A percentile compares a stretch with the other conserved stretches of the same genome.
phyloP scores from a whole-genome alignment of 1,140 invertebrate species.

The Apocrypta bakeri region DNA sequence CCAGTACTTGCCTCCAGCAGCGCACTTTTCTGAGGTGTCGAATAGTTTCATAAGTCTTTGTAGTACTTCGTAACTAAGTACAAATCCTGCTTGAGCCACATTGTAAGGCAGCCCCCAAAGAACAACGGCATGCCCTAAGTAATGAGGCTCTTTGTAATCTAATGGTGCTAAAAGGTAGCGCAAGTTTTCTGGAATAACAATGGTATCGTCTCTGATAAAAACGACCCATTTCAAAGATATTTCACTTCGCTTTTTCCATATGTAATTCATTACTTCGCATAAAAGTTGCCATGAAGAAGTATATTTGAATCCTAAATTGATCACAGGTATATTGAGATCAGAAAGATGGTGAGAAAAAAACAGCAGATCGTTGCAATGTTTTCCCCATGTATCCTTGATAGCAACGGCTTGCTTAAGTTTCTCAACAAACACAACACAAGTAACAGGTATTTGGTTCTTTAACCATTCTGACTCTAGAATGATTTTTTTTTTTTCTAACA shows the following conservation, averaged over 20 bases:
- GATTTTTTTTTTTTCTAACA: slow-evolving; percentile 33
- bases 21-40: slow-evolving; percentile 68
- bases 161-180: slow-evolving; percentile 69
- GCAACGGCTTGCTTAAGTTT: slow-evolving; percentile 63
- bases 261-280: slow-evolving; percentile 68
- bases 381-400: slow-evolving; percentile 68
- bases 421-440: slow-evolving; percentile 68
- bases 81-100: slow-evolving; percentile 74
- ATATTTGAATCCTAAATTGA: slow-evolving; percentile 63
- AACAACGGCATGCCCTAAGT: slow-evolving; percentile 73
- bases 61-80: slow-evolving; percentile 71
- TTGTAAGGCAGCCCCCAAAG: slow-evolving; percentile 75
- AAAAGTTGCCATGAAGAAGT: slow-evolving; percentile 73
- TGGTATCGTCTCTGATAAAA: slow-evolving; percentile 73
- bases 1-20: slow-evolving; percentile 73
- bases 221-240: slow-evolving; percentile 69
- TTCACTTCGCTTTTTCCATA: slow-evolving; percentile 58
- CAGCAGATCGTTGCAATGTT: slow-evolving; percentile 66
- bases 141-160: slow-evolving; percentile 67
- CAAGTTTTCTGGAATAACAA: slow-evolving; percentile 74
- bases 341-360: slow-evolving; percentile 62
- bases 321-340: slow-evolving; percentile 56
- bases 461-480: slow-evolving; percentile 67
- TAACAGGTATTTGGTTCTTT: slow-evolving; percentile 61
- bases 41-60: slow-evolving; percentile 67